phyloP scores from a whole-genome alignment of 92 coral and sea anemone species.

The Heteractis magnifica region DNA sequence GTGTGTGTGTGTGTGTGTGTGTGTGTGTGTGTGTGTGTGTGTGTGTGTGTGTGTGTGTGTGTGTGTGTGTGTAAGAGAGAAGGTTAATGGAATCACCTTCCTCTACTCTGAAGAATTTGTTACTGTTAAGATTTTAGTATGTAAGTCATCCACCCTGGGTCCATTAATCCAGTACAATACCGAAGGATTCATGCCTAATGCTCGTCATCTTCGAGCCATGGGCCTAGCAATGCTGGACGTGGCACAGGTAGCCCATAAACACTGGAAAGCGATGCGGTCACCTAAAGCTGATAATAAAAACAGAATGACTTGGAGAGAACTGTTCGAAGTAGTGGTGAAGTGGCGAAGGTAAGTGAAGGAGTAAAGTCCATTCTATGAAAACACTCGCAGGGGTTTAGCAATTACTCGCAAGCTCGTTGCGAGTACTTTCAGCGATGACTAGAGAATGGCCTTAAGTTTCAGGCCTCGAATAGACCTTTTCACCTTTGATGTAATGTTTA shows the following conservation, averaged over 20 bases:
- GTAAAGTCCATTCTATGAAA: not conserved
- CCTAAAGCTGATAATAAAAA: conserved; percentile 43
- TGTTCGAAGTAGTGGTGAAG: conserved; percentile 76
- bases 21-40: too few relatives aligned
- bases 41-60: too few relatives aligned
- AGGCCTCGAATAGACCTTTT: too few relatives aligned
- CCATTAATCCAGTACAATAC: conserved; percentile 76
- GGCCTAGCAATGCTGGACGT: conserved; percentile 80
- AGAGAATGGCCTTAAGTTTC: too few relatives aligned
- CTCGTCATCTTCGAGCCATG: conserved; percentile 78
- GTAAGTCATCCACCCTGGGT: conserved; percentile 67
- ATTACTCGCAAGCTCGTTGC: too few relatives aligned
- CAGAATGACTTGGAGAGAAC: conserved; percentile 70
- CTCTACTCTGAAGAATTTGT: too few relatives aligned
- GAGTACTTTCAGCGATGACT: too few relatives aligned
- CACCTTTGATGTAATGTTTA: too few relatives aligned
- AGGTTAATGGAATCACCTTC: not conserved
- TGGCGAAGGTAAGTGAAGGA: conserved; percentile 74
- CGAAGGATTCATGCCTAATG: conserved; percentile 72
- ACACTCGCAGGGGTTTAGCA: too few relatives aligned
- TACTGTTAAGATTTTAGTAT: conserved; percentile 52
- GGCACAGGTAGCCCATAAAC: conserved; percentile 75
- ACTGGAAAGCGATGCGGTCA: conserved; percentile 68
- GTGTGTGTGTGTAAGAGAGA: too few relatives aligned
- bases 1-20: too few relatives aligned